Evolutionary conservation across 2,888 invertebrate species (phyloP), one percentile per base, ranked within the genome.

Genomic region (Xiphydria camelus): DNA sequence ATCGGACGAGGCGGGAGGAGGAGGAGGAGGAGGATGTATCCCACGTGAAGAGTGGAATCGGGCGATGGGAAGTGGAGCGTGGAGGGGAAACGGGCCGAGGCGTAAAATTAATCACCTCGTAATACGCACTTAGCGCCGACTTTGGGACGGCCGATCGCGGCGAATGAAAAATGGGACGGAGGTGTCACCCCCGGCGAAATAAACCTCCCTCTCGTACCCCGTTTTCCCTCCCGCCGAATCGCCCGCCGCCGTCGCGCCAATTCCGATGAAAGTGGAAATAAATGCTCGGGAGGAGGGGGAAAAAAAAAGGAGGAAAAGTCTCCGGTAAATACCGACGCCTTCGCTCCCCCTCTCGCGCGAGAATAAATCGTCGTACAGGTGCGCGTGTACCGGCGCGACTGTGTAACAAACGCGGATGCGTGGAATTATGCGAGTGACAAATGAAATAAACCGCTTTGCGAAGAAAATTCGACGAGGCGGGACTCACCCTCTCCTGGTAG

Each of bases 71-170:
- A 29, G 29, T 29, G 29, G 15, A 29, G 53, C 35, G 26, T 22
- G 22, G 5, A 38, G 35, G 18, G 14, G 40, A 29, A 15, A 25
- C 52, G 51, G 29, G 29, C 15, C 22, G 25, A 4, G 50, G 59
- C 54, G 60, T 59, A 54, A 59, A 61, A 61, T 61, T 64, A 64
- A 64, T 64, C 56, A 59, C 50, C 57, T 45, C 49, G 57, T 63
- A 60, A 63, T 63, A 57, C 59, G 59, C 59, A 55, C 54, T 58
- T 56, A 56, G 48, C 52, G 53, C 44, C 47, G 46, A 51, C 50
- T 29, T 29, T 14, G 12, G 14, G 15, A 40, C 53, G 56, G 61
- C 61, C 63, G 57, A 61, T 60, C 51, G 43, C 41, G 31, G 37
- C 50, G 53, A 56, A 57, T 59, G 57, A 64, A 61, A 62, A 63